Conservation (phyloP, 2,113 vertebrate species). For the Pomatostomus ruficeps region DNA sequence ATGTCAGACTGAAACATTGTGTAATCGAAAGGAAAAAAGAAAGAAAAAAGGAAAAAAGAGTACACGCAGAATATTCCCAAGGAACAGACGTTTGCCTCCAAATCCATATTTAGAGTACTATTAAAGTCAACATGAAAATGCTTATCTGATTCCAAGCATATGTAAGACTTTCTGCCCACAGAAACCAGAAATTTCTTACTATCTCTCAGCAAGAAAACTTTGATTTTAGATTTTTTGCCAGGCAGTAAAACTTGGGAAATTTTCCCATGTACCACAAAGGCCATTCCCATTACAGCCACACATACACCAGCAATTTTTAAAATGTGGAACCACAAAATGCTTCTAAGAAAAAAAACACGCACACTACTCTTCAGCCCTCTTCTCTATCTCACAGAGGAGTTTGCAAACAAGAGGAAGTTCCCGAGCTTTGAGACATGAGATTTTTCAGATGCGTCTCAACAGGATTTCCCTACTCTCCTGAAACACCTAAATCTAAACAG, state of each 20-base stretch:
- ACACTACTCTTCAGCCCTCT: not conserved
- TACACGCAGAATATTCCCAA: not conserved
- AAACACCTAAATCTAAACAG: not conserved
- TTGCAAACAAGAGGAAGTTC: not conserved
- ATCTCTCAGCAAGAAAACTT: not conserved
- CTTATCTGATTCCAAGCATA: not conserved
- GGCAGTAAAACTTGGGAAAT: not conserved
- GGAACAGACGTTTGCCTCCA: conserved; percentile 30
- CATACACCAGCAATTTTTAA: not conserved
- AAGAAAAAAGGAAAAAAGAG: not conserved
- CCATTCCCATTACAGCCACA: not conserved
- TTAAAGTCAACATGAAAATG: not conserved
- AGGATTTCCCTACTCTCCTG: not conserved
- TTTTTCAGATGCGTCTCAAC: not conserved
- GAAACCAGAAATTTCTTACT: not conserved
- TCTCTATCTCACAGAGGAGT: not conserved
- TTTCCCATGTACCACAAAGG: not conserved
- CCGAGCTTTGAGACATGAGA: not conserved
- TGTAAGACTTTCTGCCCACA: not conserved
- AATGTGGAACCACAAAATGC: not conserved
- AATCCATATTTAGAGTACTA: not conserved
- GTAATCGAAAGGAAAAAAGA: not conserved
- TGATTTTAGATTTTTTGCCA: not conserved
- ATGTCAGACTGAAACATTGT: conserved; percentile 53
- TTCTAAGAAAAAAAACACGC: not conserved